These are phyloP conservation scores for Saguinus imperator DNA, from an alignment of 2,113 vertebrate species.

Conservation along the genomic window DNA sequence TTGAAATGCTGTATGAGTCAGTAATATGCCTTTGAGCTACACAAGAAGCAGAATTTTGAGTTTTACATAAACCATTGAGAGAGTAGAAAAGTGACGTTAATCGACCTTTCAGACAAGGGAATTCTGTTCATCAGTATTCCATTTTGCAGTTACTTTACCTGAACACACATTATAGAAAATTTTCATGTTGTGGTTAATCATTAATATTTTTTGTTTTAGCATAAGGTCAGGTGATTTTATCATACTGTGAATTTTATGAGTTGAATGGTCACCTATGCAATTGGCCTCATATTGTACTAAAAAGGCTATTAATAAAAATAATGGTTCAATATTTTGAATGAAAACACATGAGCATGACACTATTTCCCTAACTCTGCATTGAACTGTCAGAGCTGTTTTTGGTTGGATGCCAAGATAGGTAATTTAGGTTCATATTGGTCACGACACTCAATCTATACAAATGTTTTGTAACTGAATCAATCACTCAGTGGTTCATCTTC, in stretches of 20 bases:
- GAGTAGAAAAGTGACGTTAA: neutral
- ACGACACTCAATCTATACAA: neutral
- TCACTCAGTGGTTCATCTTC: neutral
- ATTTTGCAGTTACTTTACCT: neutral
- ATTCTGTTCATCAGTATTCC: conserved; percentile 7
- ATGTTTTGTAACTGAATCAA: conserved; percentile 23
- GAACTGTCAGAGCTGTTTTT: neutral
- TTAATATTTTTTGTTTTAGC: neutral
- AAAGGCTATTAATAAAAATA: neutral
- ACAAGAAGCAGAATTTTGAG: neutral
- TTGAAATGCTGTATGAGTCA: neutral
- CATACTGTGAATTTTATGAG: neutral
- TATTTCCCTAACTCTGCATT: neutral
- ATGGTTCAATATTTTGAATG: neutral
- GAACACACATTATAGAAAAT: conserved; percentile 2
- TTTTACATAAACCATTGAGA: neutral
- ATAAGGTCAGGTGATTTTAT: neutral
- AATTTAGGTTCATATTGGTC: neutral
- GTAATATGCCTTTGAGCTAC: neutral
- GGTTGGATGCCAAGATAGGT: neutral
- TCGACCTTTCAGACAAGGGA: neutral
- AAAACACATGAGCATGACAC: neutral
- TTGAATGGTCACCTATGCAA: neutral
- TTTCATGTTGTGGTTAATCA: conserved; percentile 16
- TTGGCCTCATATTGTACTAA: neutral